These are phyloP conservation scores for Plutomurus gul DNA, from an alignment of 1,140 invertebrate species.

Conservation along the genomic window DNA sequence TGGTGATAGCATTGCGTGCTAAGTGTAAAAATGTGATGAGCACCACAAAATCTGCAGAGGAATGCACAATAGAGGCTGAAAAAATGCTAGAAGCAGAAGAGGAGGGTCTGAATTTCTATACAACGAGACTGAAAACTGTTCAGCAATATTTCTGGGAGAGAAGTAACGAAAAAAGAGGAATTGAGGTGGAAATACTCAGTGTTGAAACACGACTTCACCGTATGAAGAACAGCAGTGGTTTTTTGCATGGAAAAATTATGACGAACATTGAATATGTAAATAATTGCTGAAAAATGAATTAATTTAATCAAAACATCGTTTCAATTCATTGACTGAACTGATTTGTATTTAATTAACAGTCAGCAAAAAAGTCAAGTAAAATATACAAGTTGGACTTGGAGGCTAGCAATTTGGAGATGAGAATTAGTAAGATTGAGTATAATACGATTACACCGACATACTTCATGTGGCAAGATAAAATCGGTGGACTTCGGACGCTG, in stretches of 20 bases:
- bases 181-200: not conserved
- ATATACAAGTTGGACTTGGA: slow-evolving; percentile 32
- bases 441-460: not conserved
- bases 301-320: too few relatives aligned
- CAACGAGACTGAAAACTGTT: not conserved
- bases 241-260: slow-evolving; percentile 1
- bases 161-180: slow-evolving; percentile 6
- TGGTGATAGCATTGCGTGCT: not conserved
- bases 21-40: not conserved
- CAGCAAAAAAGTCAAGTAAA: slow-evolving; percentile 13
- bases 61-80: not conserved
- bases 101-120: not conserved
- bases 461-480: not conserved
- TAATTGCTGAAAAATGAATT: not conserved
- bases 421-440: slow-evolving; percentile 1
- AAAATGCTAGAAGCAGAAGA: not conserved
- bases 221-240: not conserved
- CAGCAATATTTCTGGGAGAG: slow-evolving; percentile 25
- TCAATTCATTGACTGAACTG: too few relatives aligned
- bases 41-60: not conserved
- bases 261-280: not conserved
- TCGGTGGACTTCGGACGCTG: not conserved
- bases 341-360: too few relatives aligned
- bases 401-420: slow-evolving; percentile 13
- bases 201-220: not conserved